phyloP scores from a whole-genome alignment of 2,797 vertebrate species.

The Molossus molossus region DNA sequence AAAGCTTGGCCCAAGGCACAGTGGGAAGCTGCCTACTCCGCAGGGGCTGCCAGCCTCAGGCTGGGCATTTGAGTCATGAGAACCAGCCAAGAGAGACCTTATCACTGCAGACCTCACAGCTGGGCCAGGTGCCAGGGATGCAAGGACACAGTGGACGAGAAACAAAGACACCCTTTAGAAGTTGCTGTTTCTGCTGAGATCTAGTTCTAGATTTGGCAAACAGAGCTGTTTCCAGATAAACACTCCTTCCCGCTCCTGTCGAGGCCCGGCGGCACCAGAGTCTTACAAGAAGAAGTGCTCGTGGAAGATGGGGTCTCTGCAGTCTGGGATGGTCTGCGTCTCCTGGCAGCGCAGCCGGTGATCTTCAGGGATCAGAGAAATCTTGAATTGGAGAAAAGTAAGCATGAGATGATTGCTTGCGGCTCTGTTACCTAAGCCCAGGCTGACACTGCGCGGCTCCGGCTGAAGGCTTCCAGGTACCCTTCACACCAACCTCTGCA shows the following conservation, averaged over 20 bases:
- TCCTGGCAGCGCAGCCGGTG: constrained; percentile 84
- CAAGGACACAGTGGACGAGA: constrained; percentile 55
- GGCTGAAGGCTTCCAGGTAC: neutral
- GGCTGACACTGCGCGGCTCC: neutral
- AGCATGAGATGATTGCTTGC: constrained; percentile 30
- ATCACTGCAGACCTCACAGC: constrained; percentile 80
- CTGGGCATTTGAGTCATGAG: constrained; percentile 76
- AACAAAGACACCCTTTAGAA: constrained; percentile 81
- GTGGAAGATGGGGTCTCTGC: constrained; percentile 88
- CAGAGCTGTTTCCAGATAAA: constrained; percentile 63
- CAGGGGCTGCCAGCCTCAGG: constrained; percentile 10
- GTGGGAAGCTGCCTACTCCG: constrained; percentile 1
- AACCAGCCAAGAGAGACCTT: constrained; percentile 76
- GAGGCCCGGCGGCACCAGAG: neutral
- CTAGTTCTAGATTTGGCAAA: constrained; percentile 65
- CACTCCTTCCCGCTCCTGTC: constrained; percentile 50
- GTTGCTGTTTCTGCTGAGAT: constrained; percentile 66
- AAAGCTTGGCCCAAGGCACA: neutral
- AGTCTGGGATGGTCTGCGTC: constrained; percentile 87
- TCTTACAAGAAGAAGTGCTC: constrained; percentile 91
- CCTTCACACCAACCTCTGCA: neutral
- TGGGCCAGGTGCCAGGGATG: constrained; percentile 70
- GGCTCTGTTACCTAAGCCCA: neutral
- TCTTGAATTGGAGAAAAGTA: constrained; percentile 72
- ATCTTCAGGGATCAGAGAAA: constrained; percentile 89